These are phyloP conservation scores for Hemibagrus wyckioides DNA, from an alignment of 2,113 vertebrate species.

Conservation along the genomic window DNA sequence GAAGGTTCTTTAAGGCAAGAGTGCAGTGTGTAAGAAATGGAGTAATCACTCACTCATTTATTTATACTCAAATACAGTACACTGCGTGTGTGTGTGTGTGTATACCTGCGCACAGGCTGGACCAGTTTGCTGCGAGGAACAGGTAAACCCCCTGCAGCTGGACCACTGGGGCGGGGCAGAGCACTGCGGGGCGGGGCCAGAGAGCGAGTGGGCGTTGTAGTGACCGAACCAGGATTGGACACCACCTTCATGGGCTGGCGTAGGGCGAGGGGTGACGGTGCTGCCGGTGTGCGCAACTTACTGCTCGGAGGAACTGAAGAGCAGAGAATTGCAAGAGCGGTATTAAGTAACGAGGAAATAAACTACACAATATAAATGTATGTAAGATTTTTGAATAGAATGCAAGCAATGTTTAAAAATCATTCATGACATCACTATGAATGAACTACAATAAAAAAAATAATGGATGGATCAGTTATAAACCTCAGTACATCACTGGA, in stretches of 20 bases:
- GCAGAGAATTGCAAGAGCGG: not conserved
- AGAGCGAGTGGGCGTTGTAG: conserved; percentile 84
- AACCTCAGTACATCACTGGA: conserved; percentile 4
- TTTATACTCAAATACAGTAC: not conserved
- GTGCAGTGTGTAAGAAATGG: not conserved
- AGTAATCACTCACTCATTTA: not conserved
- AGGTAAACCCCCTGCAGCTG: conserved; percentile 85
- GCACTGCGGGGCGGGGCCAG: conserved; percentile 84
- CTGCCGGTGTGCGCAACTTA: conserved; percentile 88
- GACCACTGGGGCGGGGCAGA: conserved; percentile 87
- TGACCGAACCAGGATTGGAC: conserved; percentile 79
- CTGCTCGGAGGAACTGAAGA: conserved; percentile 89
- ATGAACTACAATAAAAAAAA: not conserved
- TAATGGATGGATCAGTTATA: not conserved
- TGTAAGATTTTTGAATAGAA: not conserved
- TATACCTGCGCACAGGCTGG: conserved; percentile 92
- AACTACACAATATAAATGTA: not conserved
- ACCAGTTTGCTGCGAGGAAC: conserved; percentile 97
- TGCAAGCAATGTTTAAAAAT: not conserved
- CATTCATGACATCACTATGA: not conserved
- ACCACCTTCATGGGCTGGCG: conserved; percentile 93
- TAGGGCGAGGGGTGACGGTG: conserved; percentile 89
- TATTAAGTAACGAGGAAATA: not conserved
- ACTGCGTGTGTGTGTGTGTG: not conserved
- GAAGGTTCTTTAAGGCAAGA: not conserved